Base-by-base conservation (phyloP, 1,140 invertebrate species). In the Bicyclus anynana region DNA sequence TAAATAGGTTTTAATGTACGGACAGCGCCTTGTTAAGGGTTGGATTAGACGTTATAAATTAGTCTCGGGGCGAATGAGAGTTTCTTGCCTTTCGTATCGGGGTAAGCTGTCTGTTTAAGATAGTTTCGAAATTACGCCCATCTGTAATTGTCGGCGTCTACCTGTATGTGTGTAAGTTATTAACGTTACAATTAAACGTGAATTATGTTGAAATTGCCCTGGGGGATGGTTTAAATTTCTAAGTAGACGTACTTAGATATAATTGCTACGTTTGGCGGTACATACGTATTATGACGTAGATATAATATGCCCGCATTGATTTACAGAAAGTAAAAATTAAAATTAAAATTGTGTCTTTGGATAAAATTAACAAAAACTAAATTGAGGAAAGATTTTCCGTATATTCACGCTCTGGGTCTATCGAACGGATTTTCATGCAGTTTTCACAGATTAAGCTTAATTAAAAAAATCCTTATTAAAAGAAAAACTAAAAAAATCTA, bases 41-140 rank as follows among this genome's bases (percentile, higher is more conserved):
- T 80, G 78, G 80, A 84, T 84, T 84, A 79, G 81, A 81, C 55
- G 72, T 59, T 74, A 82, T 80, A 79, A 83, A 84, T 84, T 82
- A 77, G 75, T 82, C 67, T 73, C 54, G 44, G 60, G 63, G 70
- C 70, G 77, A 75, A 76, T 72, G 67, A 70, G 63, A 56, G 66
- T 72, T 63, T 54, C 65, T 53, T 71, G 71, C 76, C 52, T 69
- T 67, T 70, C 46, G 67, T 59, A 65, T 49, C 54, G 60, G 59
- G 51, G 51, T 37, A 53, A 59, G 56, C 59, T 54, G 50, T 17
- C 37, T 57, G 58, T 61, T 69, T 59, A 17, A 44, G 53, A 59
- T 62, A 65, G 62, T 66, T 62, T 51, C 18, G 50, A 54, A 26
- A 66, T 55, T 66, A 53, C 52, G 50, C 44, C 44, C 48, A n/a